A percentile compares a stretch with the other conserved stretches of the same genome.
Conservation (phyloP, 2,113 vertebrate species). For the Tapirus terrestris region DNA sequence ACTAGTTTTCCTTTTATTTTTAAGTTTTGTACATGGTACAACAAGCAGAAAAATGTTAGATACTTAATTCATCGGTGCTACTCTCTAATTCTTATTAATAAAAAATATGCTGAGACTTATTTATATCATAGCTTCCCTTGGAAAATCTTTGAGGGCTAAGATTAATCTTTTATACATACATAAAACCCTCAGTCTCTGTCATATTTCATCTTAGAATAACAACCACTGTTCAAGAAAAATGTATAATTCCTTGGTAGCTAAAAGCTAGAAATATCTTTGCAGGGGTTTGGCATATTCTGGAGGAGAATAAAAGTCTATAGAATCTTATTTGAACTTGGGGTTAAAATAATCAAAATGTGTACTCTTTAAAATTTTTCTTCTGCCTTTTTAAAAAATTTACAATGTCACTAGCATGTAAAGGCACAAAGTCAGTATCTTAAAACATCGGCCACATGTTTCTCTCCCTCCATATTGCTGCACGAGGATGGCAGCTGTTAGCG, state of each 20-base stretch:
- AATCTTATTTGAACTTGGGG: slow-evolving; percentile 52
- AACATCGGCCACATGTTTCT: neutral
- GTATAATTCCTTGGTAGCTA: slow-evolving; percentile 24
- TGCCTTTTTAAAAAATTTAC: slow-evolving; percentile 54
- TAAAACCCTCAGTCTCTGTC: neutral
- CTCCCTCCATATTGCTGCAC: neutral
- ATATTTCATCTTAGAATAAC: slow-evolving; percentile 39
- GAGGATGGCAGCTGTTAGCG: neutral
- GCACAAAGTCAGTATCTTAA: neutral
- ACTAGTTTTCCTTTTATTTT: neutral
- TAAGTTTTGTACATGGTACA: neutral
- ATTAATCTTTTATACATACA: slow-evolving; percentile 43
- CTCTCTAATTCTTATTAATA: slow-evolving; percentile 59
- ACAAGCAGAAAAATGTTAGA: slow-evolving; percentile 4
- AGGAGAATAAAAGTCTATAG: neutral
- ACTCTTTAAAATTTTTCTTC: neutral
- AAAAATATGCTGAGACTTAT: slow-evolving; percentile 39
- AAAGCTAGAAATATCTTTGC: slow-evolving; percentile 57
- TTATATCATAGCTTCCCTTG: slow-evolving; percentile 32
- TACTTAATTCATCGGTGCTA: slow-evolving; percentile 42
- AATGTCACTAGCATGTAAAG: neutral
- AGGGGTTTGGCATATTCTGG: slow-evolving; percentile 57
- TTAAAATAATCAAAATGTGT: slow-evolving; percentile 63
- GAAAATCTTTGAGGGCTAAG: slow-evolving; percentile 31
- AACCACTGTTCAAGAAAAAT: slow-evolving; percentile 50